phyloP scores from a whole-genome alignment of 2,113 vertebrate species.

The Albula goreensis region DNA sequence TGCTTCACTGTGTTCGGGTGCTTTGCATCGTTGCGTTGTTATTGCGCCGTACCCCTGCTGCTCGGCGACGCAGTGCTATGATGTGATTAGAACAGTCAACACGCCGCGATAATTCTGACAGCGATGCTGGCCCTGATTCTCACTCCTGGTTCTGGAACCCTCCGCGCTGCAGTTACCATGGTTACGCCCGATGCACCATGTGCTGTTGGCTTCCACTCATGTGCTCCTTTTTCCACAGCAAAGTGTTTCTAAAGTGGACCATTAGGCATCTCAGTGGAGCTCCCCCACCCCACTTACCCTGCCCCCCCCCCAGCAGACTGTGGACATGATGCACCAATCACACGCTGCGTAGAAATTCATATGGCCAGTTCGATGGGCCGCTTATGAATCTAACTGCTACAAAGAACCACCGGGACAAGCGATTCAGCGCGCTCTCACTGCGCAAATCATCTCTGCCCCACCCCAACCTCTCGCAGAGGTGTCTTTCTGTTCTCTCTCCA shows the following conservation, averaged over 20 bases:
- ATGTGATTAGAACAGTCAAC: not conserved
- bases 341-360: not conserved
- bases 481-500: not conserved
- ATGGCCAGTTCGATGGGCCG: not conserved
- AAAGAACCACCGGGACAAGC: not conserved
- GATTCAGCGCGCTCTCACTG: not conserved
- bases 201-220: slow-evolving; percentile 57
- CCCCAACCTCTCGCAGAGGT: not conserved
- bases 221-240: slow-evolving; percentile 18
- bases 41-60: not conserved
- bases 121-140: not conserved
- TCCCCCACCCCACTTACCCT: no score
- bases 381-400: not conserved
- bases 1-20: not conserved
- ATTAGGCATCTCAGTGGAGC: slow-evolving; percentile 42
- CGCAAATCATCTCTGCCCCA: not conserved
- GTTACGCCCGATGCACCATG: slow-evolving; percentile 42
- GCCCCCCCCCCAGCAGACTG: not conserved
- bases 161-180: slow-evolving; percentile 62
- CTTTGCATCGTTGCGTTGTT: not conserved
- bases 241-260: slow-evolving; percentile 51
- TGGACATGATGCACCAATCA: not conserved
- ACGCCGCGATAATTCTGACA: not conserved
- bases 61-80: not conserved
- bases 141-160: slow-evolving; percentile 49